Base-by-base conservation (phyloP, 2,113 vertebrate species). In the Corythornis madagascariensis region DNA sequence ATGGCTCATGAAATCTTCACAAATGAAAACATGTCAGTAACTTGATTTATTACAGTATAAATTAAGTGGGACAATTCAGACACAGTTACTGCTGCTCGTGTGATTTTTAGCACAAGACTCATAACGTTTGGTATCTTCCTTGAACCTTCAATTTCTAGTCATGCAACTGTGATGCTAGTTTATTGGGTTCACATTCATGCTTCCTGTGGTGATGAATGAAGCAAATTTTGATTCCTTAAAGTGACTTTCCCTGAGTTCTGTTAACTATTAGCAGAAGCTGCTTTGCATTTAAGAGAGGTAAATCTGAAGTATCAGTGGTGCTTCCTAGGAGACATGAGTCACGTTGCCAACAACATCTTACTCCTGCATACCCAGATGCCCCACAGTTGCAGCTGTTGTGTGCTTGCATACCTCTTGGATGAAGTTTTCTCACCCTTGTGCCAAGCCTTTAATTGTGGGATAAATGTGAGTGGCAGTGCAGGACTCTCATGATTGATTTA, bases 371-470 rank as follows among this genome's bases (percentile, higher is more conserved):
- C 94, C 55, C 80, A 94, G 86, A 88, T 97, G 93, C 91, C 94
- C 93, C 93, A 89, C 45, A 71, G 78, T 95, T 86, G 95, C 97
- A 98, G 97, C 97, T 98, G 97, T 91, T 94, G 66, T 93, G 95
- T 84, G 95, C 96, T 86, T 96, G 88, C 93, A 95, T 97, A 96
- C 96, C 95, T 96, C 73, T 91, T 21, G 88, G 92, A 79, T 88
- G 38, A 96, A 95, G 96, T 97, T 96, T 97, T 96, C 94, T 75
- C 73, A 90, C 91, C 93, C 95, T 89, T 21, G 69, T 96, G 97
- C 96, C 97, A 98, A 97, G 91, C 64, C 86, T 97, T 96, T 96
- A 94, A 95, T 95, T 92, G 70, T 91, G 77, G 95, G 97, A 97
- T 97, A 96, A 97, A 97, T 96, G 90, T 65, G 95, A 97, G 96